Conservation (phyloP, 2,797 vertebrate genomes). For the Borostomias antarcticus region DNA sequence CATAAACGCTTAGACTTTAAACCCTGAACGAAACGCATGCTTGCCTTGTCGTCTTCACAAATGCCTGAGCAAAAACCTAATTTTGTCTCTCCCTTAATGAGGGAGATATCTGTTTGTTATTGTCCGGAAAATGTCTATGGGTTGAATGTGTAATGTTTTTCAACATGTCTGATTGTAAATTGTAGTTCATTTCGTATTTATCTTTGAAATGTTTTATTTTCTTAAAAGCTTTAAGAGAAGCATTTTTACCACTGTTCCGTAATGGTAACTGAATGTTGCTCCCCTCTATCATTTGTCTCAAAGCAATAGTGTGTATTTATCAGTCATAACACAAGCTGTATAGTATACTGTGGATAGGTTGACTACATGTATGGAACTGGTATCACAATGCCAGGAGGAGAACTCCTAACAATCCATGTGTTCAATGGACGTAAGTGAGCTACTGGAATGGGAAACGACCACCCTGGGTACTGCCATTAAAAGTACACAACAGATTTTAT, state of each 20-base stretch:
- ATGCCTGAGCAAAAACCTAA: constrained; percentile 44
- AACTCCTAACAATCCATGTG: not conserved
- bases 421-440: constrained; percentile 33
- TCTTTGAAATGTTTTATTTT: constrained; percentile 73
- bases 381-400: not conserved
- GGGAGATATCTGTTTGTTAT: constrained; percentile 51
- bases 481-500: constrained; percentile 49
- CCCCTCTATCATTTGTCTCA: constrained; percentile 48
- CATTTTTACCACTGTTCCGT: constrained; percentile 64
- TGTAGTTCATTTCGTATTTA: constrained; percentile 80
- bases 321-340: constrained; percentile 40
- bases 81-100: constrained; percentile 44
- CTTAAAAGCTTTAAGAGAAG: constrained; percentile 66
- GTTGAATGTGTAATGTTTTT: constrained; percentile 66
- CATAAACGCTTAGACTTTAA: constrained; percentile 64
- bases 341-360: constrained; percentile 21
- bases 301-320: constrained; percentile 54
- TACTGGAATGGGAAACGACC: constrained; percentile 51
- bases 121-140: constrained; percentile 56
- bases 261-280: constrained; percentile 53
- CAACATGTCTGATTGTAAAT: constrained; percentile 78
- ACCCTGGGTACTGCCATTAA: constrained; percentile 44
- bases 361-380: constrained; percentile 27
- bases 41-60: constrained; percentile 39
- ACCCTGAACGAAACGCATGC: constrained; percentile 37